Percentiles rank a stretch among this genome's conserved stretches.
These are phyloP conservation scores for Drosophila flavopinicola DNA, from an alignment of 2,888 invertebrate species.

Conservation along the genomic window DNA sequence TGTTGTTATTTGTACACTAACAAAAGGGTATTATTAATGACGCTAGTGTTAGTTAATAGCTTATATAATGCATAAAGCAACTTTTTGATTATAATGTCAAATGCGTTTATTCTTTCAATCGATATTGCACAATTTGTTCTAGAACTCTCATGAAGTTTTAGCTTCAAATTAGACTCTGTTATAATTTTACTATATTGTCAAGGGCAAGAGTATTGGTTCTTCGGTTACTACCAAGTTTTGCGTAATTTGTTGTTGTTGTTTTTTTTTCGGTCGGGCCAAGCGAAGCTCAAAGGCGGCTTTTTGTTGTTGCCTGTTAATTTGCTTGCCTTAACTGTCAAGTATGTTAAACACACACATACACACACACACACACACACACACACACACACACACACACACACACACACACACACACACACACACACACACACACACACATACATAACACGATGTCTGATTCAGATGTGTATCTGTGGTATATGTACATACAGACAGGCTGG, in stretches of 20 bases:
- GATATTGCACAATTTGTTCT: no score
- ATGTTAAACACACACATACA: slow-evolving; percentile 46
- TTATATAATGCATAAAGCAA: neutral
- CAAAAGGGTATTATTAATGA: neutral
- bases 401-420: slow-evolving; percentile 22
- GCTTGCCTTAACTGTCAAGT: slow-evolving; percentile 68
- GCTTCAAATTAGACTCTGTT: neutral
- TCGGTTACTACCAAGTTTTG: neutral
- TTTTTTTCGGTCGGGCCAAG: slow-evolving; percentile 18
- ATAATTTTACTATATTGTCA: neutral
- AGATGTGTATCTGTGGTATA: slow-evolving; percentile 20
- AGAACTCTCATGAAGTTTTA: no score
- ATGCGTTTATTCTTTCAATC: neutral
- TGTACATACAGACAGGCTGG: neutral
- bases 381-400: slow-evolving; percentile 26
- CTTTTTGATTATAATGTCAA: neutral
- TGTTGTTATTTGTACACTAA: slow-evolving; percentile 12
- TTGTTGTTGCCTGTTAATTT: slow-evolving; percentile 64
- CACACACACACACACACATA: slow-evolving; percentile 8
- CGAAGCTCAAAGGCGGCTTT: slow-evolving; percentile 53
- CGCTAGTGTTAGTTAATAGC: no score
- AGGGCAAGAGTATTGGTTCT: slow-evolving; percentile 21
- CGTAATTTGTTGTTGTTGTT: neutral
- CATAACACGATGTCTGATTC: slow-evolving; percentile 25
- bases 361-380: slow-evolving; percentile 14